Evolutionary conservation across 2,113 vertebrate species (phyloP).

Genomic region (Pontoporia blainvillei): DNA sequence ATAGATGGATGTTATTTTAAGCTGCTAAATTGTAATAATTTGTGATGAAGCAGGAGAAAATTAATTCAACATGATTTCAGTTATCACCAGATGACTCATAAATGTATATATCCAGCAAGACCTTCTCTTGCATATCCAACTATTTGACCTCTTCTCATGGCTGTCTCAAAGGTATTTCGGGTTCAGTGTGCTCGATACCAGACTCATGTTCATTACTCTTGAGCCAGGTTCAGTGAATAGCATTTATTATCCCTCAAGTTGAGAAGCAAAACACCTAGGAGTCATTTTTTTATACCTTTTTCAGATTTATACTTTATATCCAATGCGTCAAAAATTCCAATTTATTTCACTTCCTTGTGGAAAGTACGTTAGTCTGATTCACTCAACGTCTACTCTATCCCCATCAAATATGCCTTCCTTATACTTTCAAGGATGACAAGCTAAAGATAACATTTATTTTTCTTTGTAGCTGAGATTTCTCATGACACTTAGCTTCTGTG

Average conservation of each 20-base stretch:
- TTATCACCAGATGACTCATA: slow-evolving; percentile 57
- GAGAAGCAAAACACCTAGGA: not conserved
- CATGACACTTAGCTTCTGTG: not conserved
- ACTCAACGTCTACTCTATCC: not conserved
- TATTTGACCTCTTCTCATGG: not conserved
- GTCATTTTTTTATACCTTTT: not conserved
- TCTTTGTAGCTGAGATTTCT: not conserved
- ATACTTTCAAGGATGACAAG: not conserved
- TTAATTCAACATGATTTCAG: slow-evolving; percentile 24
- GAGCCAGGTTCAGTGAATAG: not conserved
- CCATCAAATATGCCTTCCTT: not conserved
- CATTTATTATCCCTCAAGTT: not conserved
- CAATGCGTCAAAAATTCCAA: not conserved
- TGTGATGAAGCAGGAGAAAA: slow-evolving; percentile 52
- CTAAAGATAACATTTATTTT: not conserved
- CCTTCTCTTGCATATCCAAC: not conserved
- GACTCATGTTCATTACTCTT: not conserved
- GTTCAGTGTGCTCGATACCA: not conserved
- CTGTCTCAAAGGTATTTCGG: not conserved
- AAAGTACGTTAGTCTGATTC: not conserved
- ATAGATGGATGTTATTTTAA: slow-evolving; percentile 38
- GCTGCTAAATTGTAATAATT: slow-evolving; percentile 36
- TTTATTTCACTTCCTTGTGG: not conserved
- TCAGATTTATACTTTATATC: not conserved
- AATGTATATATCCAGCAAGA: slow-evolving; percentile 30